Base-by-base conservation (phyloP, 2,797 vertebrate genomes). In the Lacerta agilis region DNA sequence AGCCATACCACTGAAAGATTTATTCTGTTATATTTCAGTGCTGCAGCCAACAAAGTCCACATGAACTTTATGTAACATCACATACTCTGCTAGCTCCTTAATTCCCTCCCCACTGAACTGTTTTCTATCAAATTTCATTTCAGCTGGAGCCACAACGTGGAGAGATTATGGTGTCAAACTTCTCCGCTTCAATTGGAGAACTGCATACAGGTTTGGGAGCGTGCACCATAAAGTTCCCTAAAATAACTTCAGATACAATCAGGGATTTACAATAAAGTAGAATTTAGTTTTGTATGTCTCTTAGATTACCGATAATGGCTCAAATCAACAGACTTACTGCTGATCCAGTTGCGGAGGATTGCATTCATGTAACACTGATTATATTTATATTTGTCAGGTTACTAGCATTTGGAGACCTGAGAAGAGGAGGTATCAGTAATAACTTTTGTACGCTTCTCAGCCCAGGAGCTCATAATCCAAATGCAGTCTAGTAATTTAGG, bases 191-290 rank as follows among this genome's bases (percentile, higher is more conserved):
- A 94, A 9, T 20, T 89, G 88, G 88, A 87, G 93, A 93, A 92
- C 41, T 87, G 78, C 1, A 18, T 66, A 89, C 64, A 96, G 89
- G 83, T 93, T 92, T 87, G 64, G 93, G 91, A 87, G 86, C 55
- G 81, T 86, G 69, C 2, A 88, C 93, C 93, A 90, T 92, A 94
- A 89, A 85, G 91, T 69, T 95, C 89, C 91, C 89, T 73, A 93
- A 96, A 96, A 86, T 89, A 94, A 91, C 10, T 67, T 92, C 91
- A 94, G 64, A 88, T 91, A 85, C 55, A 95, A 89, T 77, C 38
- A 76, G 27, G 23, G 92, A 93, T 94, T 93, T 94, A 94, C 96
- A 95, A 72, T 69, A 93, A 93, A 96, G 94, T 64, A 86, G 33
- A 88, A 89, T 90, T 4, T 76, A 83, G 93, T 88, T 79, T 87